Evolutionary conservation across 2,888 invertebrate genomes (phyloP), one percentile per base, ranked within the genome.

Genomic region (Mechanitis mazaeus): DNA sequence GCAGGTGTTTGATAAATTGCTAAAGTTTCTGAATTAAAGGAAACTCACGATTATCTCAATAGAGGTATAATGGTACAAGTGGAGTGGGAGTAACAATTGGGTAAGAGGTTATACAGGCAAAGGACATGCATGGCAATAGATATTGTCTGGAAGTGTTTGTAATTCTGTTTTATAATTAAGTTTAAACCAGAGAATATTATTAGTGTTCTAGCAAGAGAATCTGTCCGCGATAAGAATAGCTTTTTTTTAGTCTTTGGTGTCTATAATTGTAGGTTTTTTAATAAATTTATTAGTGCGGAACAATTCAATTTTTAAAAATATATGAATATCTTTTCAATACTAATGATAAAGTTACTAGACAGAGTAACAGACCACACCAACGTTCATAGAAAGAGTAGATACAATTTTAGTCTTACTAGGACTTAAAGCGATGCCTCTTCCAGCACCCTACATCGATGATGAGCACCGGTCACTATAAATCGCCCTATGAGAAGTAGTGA

Each of bases 401-500:
- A 20, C 20, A 42, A 9, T 42, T 42, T 6, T 42, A 9, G 6
- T 9, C 2, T 35, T 3, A 55, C 5, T 4, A 45, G 28, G 33
- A 45, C 7, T 4, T 42, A 9, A 45, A 50, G 35, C 31, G 0
- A 3, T 9, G 6, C 11, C 70, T 59, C 66, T 69, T 72, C 72
- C 64, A 73, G 73, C 55, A 59, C 59, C 61, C 45, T 58, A 75
- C 73, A 74, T 81, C 75, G 71, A 64, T 63, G 68, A 65, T 68
- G 61, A 68, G 67, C 65, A 76, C 76, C 75, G 83, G 84, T 79
- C 83, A 83, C 85, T 85, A 88, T 90, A 88, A 88, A 88, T 90
- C 85, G 87, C 80, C 86, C 84, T 86, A 88, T 87, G 88, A 88
- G 88, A 85, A 85, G 84, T 87, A 85, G 87, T 90, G 89, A 90